Evolutionary conservation across 2,888 invertebrate genomes (phyloP), one percentile per base, ranked within the genome.

Genomic region (Tetragonula carbonaria): DNA sequence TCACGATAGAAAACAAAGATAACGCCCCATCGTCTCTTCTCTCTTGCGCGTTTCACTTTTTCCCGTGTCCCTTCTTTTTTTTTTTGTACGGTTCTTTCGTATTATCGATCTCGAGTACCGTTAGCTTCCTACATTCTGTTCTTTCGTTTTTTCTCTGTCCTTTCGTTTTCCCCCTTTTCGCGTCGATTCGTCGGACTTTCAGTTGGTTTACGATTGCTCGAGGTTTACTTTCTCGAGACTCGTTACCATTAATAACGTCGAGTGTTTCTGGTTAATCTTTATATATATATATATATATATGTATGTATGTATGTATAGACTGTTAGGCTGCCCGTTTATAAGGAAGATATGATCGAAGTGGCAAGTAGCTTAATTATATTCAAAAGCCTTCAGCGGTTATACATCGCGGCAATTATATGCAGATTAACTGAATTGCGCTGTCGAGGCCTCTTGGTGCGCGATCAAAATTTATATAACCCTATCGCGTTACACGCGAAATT

Each of bases 381-480:
- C 84, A 68, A 82, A 74, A 78, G 67, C 81, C 72, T 73, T 59
- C 67, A 18, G 51, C 72, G 38, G 63, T 66, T 66, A 74, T 66
- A 59, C 76, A 84, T 84, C 75, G 78, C 66, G 73, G 84, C 84
- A 86, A 86, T 85, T 86, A 85, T 85, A 86, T 85, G 81, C 70
- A 82, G 84, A 86, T 86, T 85, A 86, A 84, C 74, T 81, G 78
- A 85, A 84, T 86, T 85, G 72, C 84, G 74, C 65, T 75, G 73
- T 74, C 76, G 77, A 8, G 84, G 63, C 65, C 74, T 28, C 57
- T 75, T 62, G 78, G 68, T 53, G 80, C 51, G 78, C 84, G 78
- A 84, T 84, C 86, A 76, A 81, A 86, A 86, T 84, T 84, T 86
- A 78, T 86, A 81, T 81, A 81, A 81, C 79, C 81, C 66, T 78